phyloP scores from a whole-genome alignment of 1,140 invertebrate genomes.

The Cotesia glomerata region DNA sequence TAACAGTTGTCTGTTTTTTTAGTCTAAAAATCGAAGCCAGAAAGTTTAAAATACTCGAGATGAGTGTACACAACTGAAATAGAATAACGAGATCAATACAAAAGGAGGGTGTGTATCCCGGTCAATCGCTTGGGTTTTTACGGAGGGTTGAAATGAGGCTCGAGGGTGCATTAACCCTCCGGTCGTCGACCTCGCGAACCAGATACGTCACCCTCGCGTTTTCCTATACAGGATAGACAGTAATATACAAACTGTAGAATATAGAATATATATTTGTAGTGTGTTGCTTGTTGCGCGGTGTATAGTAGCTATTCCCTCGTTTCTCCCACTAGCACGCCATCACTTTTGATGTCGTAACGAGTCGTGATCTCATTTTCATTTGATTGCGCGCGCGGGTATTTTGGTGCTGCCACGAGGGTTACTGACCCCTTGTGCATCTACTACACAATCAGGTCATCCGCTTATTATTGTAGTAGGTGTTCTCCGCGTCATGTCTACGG shows the following conservation, averaged over 20 bases:
- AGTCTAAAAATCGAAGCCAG: no score
- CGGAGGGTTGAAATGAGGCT: slow-evolving; percentile 50
- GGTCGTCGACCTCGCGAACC: slow-evolving; percentile 56
- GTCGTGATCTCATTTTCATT: slow-evolving; percentile 65
- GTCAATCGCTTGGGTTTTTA: slow-evolving; percentile 38
- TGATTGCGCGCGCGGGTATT: slow-evolving; percentile 60
- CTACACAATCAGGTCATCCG: slow-evolving; percentile 60
- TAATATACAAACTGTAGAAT: neutral
- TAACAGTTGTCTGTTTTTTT: no score
- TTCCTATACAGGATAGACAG: slow-evolving; percentile 2
- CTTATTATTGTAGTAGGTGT: slow-evolving; percentile 63
- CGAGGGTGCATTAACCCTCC: slow-evolving; percentile 59
- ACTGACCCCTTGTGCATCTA: slow-evolving; percentile 59
- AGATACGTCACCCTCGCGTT: slow-evolving; percentile 54
- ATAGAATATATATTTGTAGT: neutral
- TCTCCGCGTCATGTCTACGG: neutral
- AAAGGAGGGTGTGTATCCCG: slow-evolving; percentile 6
- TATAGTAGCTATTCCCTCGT: neutral
- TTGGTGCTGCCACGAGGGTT: slow-evolving; percentile 55
- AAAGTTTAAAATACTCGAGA: no score
- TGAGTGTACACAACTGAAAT: neutral
- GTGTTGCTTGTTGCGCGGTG: neutral
- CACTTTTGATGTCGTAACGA: slow-evolving; percentile 64
- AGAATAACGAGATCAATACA: neutral
- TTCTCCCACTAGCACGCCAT: slow-evolving; percentile 37